Conservation (phyloP, 2,797 vertebrate species). For the Kryptolebias ocellatus region DNA sequence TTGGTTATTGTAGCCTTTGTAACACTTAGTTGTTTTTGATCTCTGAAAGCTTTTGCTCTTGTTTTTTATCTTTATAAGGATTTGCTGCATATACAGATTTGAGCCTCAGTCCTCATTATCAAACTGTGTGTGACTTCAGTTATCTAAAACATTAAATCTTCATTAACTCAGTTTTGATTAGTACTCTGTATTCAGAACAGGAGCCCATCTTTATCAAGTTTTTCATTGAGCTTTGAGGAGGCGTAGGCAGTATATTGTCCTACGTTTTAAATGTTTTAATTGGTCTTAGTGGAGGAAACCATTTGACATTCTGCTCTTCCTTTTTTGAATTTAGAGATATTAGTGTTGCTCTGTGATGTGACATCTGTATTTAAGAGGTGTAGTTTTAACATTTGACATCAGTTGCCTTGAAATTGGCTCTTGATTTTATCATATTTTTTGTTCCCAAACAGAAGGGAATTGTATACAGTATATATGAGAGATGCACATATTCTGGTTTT, state of each 20-base stretch:
- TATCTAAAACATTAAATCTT: neutral
- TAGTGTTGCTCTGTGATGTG: neutral
- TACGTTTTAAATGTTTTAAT: no score
- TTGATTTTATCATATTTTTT: no score
- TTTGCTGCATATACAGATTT: neutral
- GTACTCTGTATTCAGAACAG: conserved; percentile 11
- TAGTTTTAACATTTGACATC: no score
- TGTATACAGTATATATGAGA: no score
- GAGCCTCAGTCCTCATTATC: conserved; percentile 6
- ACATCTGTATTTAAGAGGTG: no score
- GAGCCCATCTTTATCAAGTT: no score
- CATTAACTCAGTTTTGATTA: conserved; percentile 20
- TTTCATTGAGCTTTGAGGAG: no score
- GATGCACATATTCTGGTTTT: no score
- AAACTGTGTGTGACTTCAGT: conserved; percentile 1
- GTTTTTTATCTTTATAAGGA: conserved; percentile 24
- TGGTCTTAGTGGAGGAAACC: no score
- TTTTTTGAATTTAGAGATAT: neutral
- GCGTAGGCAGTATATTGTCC: no score
- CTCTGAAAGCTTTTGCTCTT: conserved; percentile 15
- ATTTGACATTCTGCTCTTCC: conserved; percentile 23
- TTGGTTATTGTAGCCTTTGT: conserved; percentile 53
- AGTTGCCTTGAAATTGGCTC: no score
- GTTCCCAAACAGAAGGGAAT: no score
- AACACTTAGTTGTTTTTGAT: conserved; percentile 44